Base-by-base conservation (phyloP, 2,888 invertebrate genomes). In the Elaeidobius kamerunicus region DNA sequence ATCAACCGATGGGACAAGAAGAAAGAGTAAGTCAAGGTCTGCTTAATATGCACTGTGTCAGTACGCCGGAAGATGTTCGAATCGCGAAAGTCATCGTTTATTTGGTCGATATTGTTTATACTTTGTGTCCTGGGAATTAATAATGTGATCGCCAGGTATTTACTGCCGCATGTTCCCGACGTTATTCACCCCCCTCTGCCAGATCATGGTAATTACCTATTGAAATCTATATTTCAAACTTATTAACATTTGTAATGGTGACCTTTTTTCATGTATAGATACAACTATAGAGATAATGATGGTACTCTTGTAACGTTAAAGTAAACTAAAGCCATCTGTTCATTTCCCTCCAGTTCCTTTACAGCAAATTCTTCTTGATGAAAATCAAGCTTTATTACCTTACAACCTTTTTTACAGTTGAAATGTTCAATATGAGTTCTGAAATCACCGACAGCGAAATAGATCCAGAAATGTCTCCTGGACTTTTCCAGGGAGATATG, bases 401-500 rank as follows among this genome's bases (percentile, higher is more conserved):
- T n/a, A n/a, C n/a, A n/a, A n/a, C n/a, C n/a, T n/a, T n/a, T n/a
- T n/a, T n/a, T n/a, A n/a, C n/a, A 55, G 55, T 51, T 17, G 51
- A 55, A 27, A 49, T 45, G 34, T 3, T 27, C 14, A 62, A 62
- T 57, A 45, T 59, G 18, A 60, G 61, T 19, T 23, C 45, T 15
- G 60, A 65, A 30, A 28, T 58, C 18, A 58, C 58, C 11, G 61
- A 60, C 6, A 69, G 67, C 27, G 62, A 65, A 20, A 75, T 78
- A 60, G 84, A 85, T 69, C 83, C 84, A 0, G 84, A 85, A 72
- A 78, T 83, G 1, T 75, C 76, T 55, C 84, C 84, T 0, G 82
- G 82, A 12, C 69, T 85, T 20, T 84, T 80, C 65, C 82, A 85
- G 69, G 85, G 85, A 2, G 84, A 85, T 60, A 84, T 85, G 73